These are phyloP conservation scores for Notodonta ziczac DNA, from an alignment of 2,888 invertebrate genomes.

Conservation along the genomic window DNA sequence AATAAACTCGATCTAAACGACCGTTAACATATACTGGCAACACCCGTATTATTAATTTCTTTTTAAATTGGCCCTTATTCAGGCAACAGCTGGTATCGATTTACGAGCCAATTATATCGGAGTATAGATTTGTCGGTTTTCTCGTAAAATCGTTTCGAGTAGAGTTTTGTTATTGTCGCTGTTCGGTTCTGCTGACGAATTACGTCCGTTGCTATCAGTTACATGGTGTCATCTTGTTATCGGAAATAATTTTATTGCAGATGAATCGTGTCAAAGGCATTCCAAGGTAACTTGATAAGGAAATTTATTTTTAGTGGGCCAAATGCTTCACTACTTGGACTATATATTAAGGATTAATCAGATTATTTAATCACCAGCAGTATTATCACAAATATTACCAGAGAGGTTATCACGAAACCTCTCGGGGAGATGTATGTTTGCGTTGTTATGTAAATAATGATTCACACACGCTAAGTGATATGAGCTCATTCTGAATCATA, in stretches of 20 bases:
- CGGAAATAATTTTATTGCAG: conserved; percentile 7
- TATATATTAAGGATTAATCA: neutral
- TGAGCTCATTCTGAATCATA: conserved; percentile 47
- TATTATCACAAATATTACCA: neutral
- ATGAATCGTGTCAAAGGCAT: neutral
- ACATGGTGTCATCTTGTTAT: conserved; percentile 30
- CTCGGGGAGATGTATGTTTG: conserved; percentile 13
- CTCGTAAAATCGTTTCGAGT: conserved; percentile 41
- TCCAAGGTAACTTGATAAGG: conserved; percentile 1
- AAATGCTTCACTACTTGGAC: neutral
- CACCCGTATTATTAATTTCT: conserved; percentile 69
- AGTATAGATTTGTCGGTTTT: conserved; percentile 38
- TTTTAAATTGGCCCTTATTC: conserved; percentile 73
- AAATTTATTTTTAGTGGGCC: neutral
- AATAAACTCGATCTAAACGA: conserved; percentile 41
- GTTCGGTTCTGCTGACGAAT: conserved; percentile 2
- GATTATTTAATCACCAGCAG: neutral
- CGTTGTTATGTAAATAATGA: conserved; percentile 38
- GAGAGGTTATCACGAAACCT: neutral
- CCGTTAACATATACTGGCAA: conserved; percentile 49
- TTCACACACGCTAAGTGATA: conserved; percentile 36
- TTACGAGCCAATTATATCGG: conserved; percentile 73
- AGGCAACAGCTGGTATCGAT: conserved; percentile 69
- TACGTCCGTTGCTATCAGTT: conserved; percentile 15
- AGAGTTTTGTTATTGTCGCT: conserved; percentile 21